Base-by-base conservation (phyloP, 1,140 invertebrate genomes). In the Mylabris phalerata region DNA sequence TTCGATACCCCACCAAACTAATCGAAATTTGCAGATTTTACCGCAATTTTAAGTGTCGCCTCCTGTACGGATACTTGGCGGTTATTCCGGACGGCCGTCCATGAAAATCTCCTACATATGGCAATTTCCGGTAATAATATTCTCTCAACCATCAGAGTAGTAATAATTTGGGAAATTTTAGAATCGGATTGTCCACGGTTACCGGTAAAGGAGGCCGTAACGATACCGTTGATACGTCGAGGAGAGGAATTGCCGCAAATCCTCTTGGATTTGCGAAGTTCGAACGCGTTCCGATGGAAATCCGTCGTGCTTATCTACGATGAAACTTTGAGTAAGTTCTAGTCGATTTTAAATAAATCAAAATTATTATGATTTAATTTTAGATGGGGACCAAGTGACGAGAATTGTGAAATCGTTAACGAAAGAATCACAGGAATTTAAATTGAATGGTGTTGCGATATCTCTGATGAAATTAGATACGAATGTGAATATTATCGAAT, bases 161-260 rank as follows among this genome's bases (percentile, higher is more conserved):
- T 19, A 19, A 19, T 19, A 19, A 19, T 19, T 19, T 19, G 19
- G 19, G 1, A 19, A 19, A 19, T 19, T 19, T 2, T 19, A 19
- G 19, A 71, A 55, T 74, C 81, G 0, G 84, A 89, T 62, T 92
- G 89, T 72, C 85, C 87, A 0, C 76, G 89, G 47, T 69, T 91
- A 54, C 84, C 85, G 1, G 61, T 73, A 1, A 70, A 79, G 24
- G 75, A 79, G 3, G 87, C 85, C 1, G 74, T 90, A n/a, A 87
- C 84, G 41, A 78, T 90, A 26, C 88, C 89, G 0, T 71, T 86
- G 48, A 71, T 85, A 3, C 71, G 75, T 1, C 72, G 75, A 3
- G 84, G 86, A 2, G 77, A 84, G 46, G 89, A 90, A 73, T 68
- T 90, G 41, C 80, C 88, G 0, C 89, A 91, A 75, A 73, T 91